Percentiles rank a stretch among this genome's conserved stretches.
These are phyloP conservation scores for Unio delphinus DNA, from an alignment of 2,888 invertebrate genomes.

Conservation along the genomic window DNA sequence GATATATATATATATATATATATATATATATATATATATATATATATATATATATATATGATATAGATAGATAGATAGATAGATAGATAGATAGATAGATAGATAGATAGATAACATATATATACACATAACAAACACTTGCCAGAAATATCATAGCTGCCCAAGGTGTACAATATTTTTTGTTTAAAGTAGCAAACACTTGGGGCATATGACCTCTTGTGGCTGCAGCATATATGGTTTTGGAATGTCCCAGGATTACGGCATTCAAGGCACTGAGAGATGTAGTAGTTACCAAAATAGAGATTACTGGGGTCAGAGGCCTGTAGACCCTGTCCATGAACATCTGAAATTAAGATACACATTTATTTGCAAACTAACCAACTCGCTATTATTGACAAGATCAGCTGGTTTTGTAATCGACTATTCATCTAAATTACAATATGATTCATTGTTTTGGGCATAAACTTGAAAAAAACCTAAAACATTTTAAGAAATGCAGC, in stretches of 20 bases:
- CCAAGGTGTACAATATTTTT: conserved; percentile 48
- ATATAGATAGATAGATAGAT: no score
- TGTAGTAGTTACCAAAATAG: conserved; percentile 32
- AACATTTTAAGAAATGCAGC: no score
- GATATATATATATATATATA: not conserved
- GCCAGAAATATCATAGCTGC: conserved; percentile 44
- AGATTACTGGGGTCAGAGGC: conserved; percentile 30
- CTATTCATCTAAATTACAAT: no score
- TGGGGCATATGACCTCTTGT: conserved; percentile 44
- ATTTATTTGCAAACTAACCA: not conserved
- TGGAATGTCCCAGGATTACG: conserved; percentile 39
- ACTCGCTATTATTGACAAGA: no score
- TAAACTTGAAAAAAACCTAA: no score
- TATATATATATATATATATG: no score
- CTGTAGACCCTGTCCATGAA: conserved; percentile 32
- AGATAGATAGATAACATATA: not conserved
- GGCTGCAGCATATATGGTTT: conserved; percentile 49
- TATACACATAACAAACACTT: conserved; percentile 8
- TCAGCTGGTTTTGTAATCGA: not conserved
- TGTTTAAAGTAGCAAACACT: conserved; percentile 40
- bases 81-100: not conserved
- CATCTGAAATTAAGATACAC: conserved; percentile 13
- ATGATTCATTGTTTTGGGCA: no score
- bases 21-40: no score
- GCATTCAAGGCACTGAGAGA: conserved; percentile 39